These are phyloP conservation scores for Hydrozoanthus tunicans DNA, from an alignment of 64 coral and sea anemone species.

Conservation along the genomic window DNA sequence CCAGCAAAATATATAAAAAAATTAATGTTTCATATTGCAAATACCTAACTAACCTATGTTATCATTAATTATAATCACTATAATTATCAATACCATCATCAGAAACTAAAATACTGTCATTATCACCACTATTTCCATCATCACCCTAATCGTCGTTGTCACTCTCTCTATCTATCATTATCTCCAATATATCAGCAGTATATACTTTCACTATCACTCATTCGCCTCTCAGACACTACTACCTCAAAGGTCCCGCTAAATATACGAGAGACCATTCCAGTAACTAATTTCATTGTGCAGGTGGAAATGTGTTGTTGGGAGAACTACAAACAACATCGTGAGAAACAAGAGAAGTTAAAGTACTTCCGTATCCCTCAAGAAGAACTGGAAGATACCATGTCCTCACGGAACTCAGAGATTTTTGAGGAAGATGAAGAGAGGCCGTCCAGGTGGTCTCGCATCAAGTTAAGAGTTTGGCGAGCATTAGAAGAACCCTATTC, in stretches of 20 bases:
- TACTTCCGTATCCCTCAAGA: conserved; percentile 85
- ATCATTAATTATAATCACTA: neutral
- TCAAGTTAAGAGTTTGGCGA: conserved; percentile 80
- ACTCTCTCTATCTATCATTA: neutral
- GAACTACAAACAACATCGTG: conserved; percentile 96
- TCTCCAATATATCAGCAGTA: too few species aligned
- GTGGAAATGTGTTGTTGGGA: conserved; percentile 99
- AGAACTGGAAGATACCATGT: conserved; percentile 43
- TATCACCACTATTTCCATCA: neutral
- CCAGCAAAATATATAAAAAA: too few species aligned
- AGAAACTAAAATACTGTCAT: too few species aligned
- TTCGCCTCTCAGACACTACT: too few species aligned
- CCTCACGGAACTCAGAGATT: conserved; percentile 58
- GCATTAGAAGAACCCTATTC: conserved; percentile 83
- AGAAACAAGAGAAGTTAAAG: conserved; percentile 98
- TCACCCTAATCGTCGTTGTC: neutral
- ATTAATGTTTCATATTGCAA: too few species aligned
- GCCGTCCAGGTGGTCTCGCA: conserved; percentile 69
- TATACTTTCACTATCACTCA: too few species aligned
- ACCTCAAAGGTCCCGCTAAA: too few species aligned
- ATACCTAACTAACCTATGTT: neutral
- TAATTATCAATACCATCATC: neutral
- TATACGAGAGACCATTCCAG: too few species aligned
- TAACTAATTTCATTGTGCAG: neutral
- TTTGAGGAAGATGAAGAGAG: conserved; percentile 70